Conservation (phyloP, 2,797 vertebrate species). For the Myotis planiceps region DNA sequence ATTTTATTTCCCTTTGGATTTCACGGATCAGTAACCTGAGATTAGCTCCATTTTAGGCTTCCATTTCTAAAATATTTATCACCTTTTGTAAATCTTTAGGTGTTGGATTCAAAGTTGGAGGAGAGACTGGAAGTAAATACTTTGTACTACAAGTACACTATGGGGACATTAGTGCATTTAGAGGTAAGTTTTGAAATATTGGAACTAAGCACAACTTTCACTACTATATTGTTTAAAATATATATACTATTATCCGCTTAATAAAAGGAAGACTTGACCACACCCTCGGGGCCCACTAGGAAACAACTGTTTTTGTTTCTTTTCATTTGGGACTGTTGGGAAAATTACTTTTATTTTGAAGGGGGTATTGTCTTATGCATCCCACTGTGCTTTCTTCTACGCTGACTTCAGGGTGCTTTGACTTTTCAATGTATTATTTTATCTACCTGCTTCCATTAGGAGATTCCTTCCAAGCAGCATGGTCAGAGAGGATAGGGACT, state of each 20-base stretch:
- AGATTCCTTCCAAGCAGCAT: not conserved
- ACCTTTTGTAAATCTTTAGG: slow-evolving; percentile 84
- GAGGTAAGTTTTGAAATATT: slow-evolving; percentile 87
- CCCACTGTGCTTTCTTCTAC: not conserved
- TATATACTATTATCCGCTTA: not conserved
- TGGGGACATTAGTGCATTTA: slow-evolving; percentile 93
- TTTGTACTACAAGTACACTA: slow-evolving; percentile 98
- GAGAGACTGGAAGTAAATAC: slow-evolving; percentile 90
- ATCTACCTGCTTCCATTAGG: not conserved
- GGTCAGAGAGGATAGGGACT: not conserved
- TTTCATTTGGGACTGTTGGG: not conserved
- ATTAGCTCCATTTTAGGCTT: not conserved
- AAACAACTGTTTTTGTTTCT: not conserved
- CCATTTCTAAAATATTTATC: slow-evolving; percentile 56
- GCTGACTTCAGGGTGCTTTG: not conserved
- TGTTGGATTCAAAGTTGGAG: slow-evolving; percentile 97
- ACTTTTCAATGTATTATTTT: not conserved
- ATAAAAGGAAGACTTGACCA: not conserved
- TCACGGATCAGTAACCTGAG: not conserved
- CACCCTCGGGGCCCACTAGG: not conserved
- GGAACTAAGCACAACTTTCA: not conserved
- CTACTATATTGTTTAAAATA: not conserved
- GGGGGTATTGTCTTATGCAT: not conserved
- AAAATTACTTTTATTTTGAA: not conserved
- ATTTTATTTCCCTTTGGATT: slow-evolving; percentile 28